Evolutionary conservation across 2,797 vertebrate genomes (phyloP), one percentile per base, ranked within the genome.

Genomic region (Eleutherodactylus coqui): DNA sequence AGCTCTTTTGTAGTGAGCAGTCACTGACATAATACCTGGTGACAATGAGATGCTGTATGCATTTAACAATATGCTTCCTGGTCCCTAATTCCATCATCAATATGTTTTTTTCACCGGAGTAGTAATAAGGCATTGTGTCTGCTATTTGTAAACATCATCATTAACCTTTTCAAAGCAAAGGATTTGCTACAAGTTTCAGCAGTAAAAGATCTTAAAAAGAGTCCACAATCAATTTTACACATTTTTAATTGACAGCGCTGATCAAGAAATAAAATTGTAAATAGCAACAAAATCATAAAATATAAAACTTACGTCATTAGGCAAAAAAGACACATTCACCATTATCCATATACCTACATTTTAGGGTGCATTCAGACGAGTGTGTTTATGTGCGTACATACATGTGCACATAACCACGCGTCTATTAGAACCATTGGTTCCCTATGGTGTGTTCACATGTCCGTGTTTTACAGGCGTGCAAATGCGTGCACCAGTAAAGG

Each of bases 21-120:
- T 70, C 34, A 38, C 45, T 60, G 38, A 79, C 77, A 80, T 85
- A 85, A 81, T 80, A 10, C 29, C 36, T 34, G n/a, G 47, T 87
- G 75, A 38, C 45, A 86, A 87, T 78, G 49, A 67, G 62, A 55
- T 60, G 75, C 58, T 78, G 58, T 79, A 47, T 70, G 53, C 45
- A 82, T 72, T 41, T 55, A 34, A 82, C 64, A 82, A 67, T 34
- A 58, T 58, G 69, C 14, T 73, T 27, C 69, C 24, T 73, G 69
- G 27, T 27, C 41, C 69, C 27, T 69, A 38, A 36, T 78, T 73
- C 24, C 13, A 14, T 73, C 41, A 45, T 27, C 41, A 45, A 73
- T 27, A 27, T 73, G 38, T 27, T 21, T 19, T 73, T 45, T 72
- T 43, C 36, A 73, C 24, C n/a, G n/a, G 11, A 43, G 11, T 45